Evolutionary conservation across 2,113 vertebrate genomes (phyloP).

Genomic region (Chaetodon trifascialis): DNA sequence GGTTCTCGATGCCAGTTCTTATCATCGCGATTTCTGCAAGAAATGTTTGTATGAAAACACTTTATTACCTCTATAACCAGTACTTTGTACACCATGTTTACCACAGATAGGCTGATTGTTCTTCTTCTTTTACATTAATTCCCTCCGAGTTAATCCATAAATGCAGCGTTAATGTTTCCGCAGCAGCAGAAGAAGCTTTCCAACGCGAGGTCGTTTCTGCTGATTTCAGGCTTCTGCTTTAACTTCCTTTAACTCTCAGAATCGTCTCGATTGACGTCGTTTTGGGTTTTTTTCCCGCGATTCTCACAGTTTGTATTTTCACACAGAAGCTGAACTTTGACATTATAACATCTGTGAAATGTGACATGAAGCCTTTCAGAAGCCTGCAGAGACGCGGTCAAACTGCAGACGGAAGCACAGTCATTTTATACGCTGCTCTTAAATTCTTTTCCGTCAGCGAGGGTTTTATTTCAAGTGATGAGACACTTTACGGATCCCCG

Average conservation of each 20-base stretch:
- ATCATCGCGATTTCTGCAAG: slow-evolving; percentile 36
- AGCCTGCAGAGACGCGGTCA: neutral
- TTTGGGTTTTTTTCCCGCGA: neutral
- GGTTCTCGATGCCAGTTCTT: slow-evolving; percentile 46
- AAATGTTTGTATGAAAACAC: slow-evolving; percentile 49
- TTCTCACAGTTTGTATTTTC: neutral
- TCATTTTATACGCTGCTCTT: slow-evolving; percentile 41
- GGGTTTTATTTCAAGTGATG: slow-evolving; percentile 12
- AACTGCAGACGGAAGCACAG: neutral
- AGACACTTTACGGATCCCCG: slow-evolving; percentile 2
- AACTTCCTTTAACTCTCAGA: neutral
- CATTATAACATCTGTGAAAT: neutral
- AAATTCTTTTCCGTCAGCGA: neutral
- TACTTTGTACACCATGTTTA: slow-evolving; percentile 53
- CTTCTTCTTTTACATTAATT: neutral
- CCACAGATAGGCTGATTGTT: slow-evolving; percentile 35
- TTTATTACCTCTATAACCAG: slow-evolving; percentile 67
- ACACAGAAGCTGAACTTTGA: neutral
- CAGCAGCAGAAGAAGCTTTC: slow-evolving; percentile 3
- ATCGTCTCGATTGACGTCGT: neutral
- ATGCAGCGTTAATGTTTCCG: slow-evolving; percentile 7
- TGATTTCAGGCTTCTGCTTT: neutral
- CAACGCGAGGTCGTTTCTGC: neutral
- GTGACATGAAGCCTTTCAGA: neutral
- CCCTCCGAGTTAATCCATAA: slow-evolving; percentile 7